Evolutionary conservation across 2,113 vertebrate species (phyloP), one percentile per base, ranked within the genome.

Genomic region (Sander lucioperca): DNA sequence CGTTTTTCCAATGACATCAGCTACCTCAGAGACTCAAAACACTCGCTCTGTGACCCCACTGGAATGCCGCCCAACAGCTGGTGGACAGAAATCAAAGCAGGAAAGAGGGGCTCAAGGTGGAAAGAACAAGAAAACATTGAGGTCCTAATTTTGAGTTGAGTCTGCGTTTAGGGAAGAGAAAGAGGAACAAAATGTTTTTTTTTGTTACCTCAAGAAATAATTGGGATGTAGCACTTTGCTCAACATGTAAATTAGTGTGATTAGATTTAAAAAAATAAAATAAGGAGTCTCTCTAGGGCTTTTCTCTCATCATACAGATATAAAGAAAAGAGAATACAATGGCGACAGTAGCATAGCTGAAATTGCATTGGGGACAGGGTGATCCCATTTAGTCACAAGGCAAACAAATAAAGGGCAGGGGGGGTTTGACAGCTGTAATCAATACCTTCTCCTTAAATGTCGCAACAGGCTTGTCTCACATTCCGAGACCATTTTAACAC

Each of bases 401-500:
- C 74, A 58, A 71, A 85, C 82, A 70, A 61, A 50, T 11, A 43
- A 14, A 13, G 36, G 30, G 5, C 10, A 39, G 12, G 9, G 45
- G 23, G 5, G 15, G 79, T 65, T 48, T 54, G 91, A 89, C 87
- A 89, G 84, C 66, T 89, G 92, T 89, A 93, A 93, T 89, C 88
- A 62, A 94, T 90, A 89, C 86, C 86, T 18, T 64, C 84, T 90
- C 87, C 84, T 92, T 92, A 92, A 92, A 92, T 88, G 90, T 93
- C 86, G 56, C 89, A 82, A 82, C 67, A 69, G 90, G 82, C 91
- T 93, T 90, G 92, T 94, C 90, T 87, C 59, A 78, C 85, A 94
- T 95, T 93, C 93, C 84, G 82, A 86, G 90, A 93, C 92, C 90
- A 85, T 93, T 94, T 94, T 94, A 94, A 93, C 92, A 94, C 92